Base-by-base conservation (phyloP, 2,888 invertebrate species). In the Amphipoea lucens region DNA sequence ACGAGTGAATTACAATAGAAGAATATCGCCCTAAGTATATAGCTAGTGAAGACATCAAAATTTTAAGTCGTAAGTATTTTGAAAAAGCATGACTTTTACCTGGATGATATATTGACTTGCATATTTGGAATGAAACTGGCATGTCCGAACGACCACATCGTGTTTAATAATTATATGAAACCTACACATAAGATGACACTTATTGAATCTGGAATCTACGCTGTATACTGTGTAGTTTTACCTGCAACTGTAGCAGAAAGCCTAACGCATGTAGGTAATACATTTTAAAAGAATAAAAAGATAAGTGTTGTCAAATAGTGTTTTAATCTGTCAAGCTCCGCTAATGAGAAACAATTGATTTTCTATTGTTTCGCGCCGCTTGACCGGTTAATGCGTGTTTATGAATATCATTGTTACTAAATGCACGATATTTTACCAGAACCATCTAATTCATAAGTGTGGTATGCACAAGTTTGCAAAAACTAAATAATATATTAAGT, bases 1-100 rank as follows among this genome's bases (percentile, higher is more conserved):
- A n/a, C 11, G 0, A 70, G 75, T 66, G 42, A 51, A 62, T 54
- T 23, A n/a, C 17, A 54, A 78, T 60, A 60, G 69, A 78, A 67
- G 54, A 76, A 73, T 20, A 45, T 62, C 4, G 0, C 74, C 4
- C 20, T 36, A 36, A 1, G 36, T 74, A 54, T 54, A 57, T 23
- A 20, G 7, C 6, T 67, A 62, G 42, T 23, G 42, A 54, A 12
- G 12, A 60, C 20, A 71, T 48, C 78, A 42, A 54, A 66, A 67
- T 72, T 72, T 14, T 4, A 29, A 79, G 17, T 63, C 9, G 79
- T 83, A 83, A 83, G 83, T 83, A 83, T 71, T 73, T 74, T 65
- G 1, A 36, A 63, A 54, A 62, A 40, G 81, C 83, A 81, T 81
- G 45, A 74, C 11, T 63, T 66, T 54, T 60, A n/a, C 0, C 9